Evolutionary conservation across 2,113 vertebrate genomes (phyloP).

Genomic region (Athene noctua): DNA sequence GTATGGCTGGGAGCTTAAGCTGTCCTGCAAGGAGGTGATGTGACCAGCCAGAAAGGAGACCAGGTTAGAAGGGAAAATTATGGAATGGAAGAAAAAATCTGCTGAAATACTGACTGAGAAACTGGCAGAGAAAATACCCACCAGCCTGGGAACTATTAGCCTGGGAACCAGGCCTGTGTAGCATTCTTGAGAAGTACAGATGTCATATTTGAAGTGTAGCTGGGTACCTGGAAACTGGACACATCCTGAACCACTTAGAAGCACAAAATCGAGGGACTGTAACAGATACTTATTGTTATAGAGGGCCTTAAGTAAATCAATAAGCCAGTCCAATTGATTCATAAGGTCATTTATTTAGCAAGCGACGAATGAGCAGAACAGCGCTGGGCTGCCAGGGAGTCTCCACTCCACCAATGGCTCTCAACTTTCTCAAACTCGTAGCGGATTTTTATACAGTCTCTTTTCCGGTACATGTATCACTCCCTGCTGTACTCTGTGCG

Average conservation of each 20-base stretch:
- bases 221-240: neutral
- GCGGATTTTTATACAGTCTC: too few relatives aligned
- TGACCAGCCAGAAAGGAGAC: neutral
- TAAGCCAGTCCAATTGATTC: too few relatives aligned
- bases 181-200: neutral
- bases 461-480: too few relatives aligned
- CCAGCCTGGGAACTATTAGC: neutral
- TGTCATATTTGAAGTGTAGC: neutral
- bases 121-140: neutral
- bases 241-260: neutral
- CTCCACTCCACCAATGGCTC: too few relatives aligned
- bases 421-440: too few relatives aligned
- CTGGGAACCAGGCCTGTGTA: neutral
- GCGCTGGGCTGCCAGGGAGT: too few relatives aligned
- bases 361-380: too few relatives aligned
- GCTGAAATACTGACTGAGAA: neutral
- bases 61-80: neutral
- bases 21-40: neutral
- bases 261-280: neutral
- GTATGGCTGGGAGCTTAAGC: neutral
- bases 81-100: neutral
- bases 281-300: neutral
- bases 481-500: too few relatives aligned
- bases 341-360: too few relatives aligned
- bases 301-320: too few relatives aligned